These are phyloP conservation scores for Eurystomus gularis DNA, from an alignment of 2,113 vertebrate genomes.

Conservation along the genomic window DNA sequence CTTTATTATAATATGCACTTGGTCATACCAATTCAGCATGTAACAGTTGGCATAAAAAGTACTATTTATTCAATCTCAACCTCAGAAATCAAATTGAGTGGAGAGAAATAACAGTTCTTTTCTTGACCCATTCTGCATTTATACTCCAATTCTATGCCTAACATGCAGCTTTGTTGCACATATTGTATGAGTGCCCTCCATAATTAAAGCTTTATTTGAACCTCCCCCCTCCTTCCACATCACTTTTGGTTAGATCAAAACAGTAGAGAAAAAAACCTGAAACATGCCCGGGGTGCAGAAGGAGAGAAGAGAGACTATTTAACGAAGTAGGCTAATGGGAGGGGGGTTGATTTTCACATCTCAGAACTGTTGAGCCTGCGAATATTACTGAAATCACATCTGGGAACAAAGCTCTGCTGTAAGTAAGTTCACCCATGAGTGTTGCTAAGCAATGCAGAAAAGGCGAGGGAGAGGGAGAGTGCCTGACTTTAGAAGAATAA, in stretches of 20 bases:
- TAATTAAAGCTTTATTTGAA: constrained; percentile 41
- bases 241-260: constrained; percentile 44
- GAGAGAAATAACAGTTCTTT: neutral
- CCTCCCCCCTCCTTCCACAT: constrained; percentile 13
- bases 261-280: constrained; percentile 4
- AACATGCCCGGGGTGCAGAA: neutral
- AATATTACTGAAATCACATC: constrained; percentile 49
- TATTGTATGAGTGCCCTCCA: neutral
- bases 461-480: neutral
- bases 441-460: constrained; percentile 74
- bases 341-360: constrained; percentile 10
- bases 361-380: constrained; percentile 21
- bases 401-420: constrained; percentile 55
- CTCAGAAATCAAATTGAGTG: neutral
- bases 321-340: neutral
- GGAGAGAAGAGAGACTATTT: constrained; percentile 4
- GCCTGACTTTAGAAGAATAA: constrained; percentile 23
- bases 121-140: neutral
- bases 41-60: neutral
- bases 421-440: constrained; percentile 57
- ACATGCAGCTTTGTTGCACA: neutral
- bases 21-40: neutral
- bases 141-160: neutral
- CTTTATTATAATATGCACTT: neutral
- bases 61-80: neutral